A percentile compares a stretch with the other conserved stretches of the same genome.
Evolutionary conservation across 1,140 invertebrate genomes (phyloP).

Genomic region (Bombus sibiricus): DNA sequence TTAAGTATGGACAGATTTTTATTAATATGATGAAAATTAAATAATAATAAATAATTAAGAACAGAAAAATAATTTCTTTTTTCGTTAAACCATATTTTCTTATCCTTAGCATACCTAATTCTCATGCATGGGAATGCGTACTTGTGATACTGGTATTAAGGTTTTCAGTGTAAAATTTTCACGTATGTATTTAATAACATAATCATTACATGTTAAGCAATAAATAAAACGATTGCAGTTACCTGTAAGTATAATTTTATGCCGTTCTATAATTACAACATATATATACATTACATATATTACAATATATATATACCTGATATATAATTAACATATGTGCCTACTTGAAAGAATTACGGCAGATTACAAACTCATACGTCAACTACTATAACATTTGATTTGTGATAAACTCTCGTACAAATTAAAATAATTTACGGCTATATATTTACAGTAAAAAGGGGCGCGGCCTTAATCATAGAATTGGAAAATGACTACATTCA

Average conservation of each 20-base stretch:
- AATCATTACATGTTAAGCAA: neutral
- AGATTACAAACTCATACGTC: neutral
- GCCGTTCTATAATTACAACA: neutral
- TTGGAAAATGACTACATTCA: neutral
- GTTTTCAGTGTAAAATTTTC: neutral
- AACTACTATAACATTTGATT: neutral
- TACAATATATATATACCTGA: neutral
- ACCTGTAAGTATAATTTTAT: neutral
- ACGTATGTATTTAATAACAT: neutral
- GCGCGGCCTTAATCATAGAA: neutral
- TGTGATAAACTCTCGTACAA: neutral
- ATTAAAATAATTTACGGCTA: neutral
- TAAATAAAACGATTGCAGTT: neutral
- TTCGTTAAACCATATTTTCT: neutral
- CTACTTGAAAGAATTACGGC: neutral
- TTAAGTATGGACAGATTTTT: neutral
- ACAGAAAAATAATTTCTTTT: neutral
- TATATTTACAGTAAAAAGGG: neutral
- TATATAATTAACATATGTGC: neutral
- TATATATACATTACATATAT: too few relatives aligned
- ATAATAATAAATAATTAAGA: neutral
- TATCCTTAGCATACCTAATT: neutral
- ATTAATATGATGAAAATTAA: neutral
- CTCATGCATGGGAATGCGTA: neutral
- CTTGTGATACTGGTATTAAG: neutral